phyloP scores from a whole-genome alignment of 2,888 invertebrate genomes.

The Rambutsinella grinnellia region DNA sequence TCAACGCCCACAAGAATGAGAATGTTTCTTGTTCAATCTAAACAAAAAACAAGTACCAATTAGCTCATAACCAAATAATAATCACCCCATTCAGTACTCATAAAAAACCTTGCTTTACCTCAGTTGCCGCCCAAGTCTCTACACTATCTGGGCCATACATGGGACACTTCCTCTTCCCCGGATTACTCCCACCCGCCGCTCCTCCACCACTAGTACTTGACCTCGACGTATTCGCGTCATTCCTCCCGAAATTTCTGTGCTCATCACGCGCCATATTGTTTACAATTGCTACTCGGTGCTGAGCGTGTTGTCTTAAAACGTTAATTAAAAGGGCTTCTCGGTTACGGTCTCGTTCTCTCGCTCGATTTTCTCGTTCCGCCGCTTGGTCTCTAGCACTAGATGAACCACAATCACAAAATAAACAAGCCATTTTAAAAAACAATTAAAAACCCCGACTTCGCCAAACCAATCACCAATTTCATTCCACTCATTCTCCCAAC shows the following conservation, averaged over 20 bases:
- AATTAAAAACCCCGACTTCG: too few species aligned
- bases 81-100: not conserved
- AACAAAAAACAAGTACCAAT: not conserved
- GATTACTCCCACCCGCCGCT: not conserved
- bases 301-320: constrained; percentile 53
- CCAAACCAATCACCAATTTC: too few species aligned
- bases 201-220: too few species aligned
- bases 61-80: not conserved
- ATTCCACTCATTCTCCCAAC: too few species aligned
- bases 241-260: constrained; percentile 24
- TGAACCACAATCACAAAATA: not conserved
- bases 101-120: constrained; percentile 44
- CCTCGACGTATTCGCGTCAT: constrained; percentile 15
- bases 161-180: constrained; percentile 58
- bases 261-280: constrained; percentile 50
- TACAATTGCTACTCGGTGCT: constrained; percentile 35
- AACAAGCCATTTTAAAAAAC: too few species aligned
- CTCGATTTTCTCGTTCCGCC: constrained; percentile 40
- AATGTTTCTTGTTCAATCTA: constrained; percentile 66
- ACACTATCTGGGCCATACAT: constrained; percentile 64
- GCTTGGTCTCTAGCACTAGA: constrained; percentile 38
- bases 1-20: constrained; percentile 62
- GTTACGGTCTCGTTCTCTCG: constrained; percentile 43
- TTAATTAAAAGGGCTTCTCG: constrained; percentile 35
- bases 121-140: constrained; percentile 64